phyloP scores from a whole-genome alignment of 1,140 invertebrate species.

The Zaprionus capensis region DNA sequence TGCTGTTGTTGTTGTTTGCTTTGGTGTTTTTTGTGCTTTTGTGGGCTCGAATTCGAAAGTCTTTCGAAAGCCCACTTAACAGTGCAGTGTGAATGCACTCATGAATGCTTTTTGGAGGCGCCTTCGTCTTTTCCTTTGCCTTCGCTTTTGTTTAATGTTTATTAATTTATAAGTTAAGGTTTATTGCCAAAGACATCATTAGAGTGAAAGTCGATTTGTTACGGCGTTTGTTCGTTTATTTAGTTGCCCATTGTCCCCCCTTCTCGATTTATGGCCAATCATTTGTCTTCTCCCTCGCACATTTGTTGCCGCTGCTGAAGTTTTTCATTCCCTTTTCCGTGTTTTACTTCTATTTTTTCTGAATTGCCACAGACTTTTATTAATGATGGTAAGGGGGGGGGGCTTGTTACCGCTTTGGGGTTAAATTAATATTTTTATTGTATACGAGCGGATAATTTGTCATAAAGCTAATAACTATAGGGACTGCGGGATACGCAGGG shows the following conservation, averaged over 20 bases:
- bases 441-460: conserved; percentile 34
- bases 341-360: conserved; percentile 21
- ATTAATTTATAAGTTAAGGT: conserved; percentile 74
- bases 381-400: conserved; percentile 47
- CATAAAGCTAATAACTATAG: background rate
- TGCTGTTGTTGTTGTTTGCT: conserved; percentile 10
- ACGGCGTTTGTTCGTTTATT: conserved; percentile 40
- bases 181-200: conserved; percentile 73
- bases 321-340: conserved; percentile 10
- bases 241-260: conserved; percentile 7
- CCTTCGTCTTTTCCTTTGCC: conserved; percentile 27
- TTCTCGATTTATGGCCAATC: conserved; percentile 60
- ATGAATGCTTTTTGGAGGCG: conserved; percentile 11
- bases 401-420: conserved; percentile 36
- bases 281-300: conserved; percentile 56
- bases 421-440: conserved; percentile 61
- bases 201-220: conserved; percentile 79
- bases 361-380: conserved; percentile 53
- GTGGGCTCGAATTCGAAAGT: conserved; percentile 40
- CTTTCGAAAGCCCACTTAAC: conserved; percentile 48
- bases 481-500: background rate
- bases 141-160: conserved; percentile 37
- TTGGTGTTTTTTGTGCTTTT: conserved; percentile 30
- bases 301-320: background rate
- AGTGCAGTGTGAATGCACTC: conserved; percentile 36